A percentile compares a stretch with the other conserved stretches of the same genome.
Evolutionary conservation across 2,113 vertebrate genomes (phyloP).

Genomic region (Limanda limanda): DNA sequence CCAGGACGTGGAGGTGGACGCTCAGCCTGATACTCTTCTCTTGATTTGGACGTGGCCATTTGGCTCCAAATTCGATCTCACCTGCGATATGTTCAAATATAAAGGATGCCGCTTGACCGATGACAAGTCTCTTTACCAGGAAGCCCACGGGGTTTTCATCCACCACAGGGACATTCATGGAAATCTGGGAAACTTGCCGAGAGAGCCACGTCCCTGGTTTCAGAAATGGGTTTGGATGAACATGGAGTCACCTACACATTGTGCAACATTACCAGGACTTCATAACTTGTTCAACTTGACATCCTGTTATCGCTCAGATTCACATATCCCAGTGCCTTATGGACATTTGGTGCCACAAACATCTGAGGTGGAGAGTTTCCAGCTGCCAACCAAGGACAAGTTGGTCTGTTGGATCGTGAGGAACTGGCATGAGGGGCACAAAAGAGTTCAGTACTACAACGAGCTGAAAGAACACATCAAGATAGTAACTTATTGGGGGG

Average conservation of each 20-base stretch:
- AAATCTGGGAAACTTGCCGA: conserved; percentile 82
- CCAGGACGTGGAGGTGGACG: conserved; percentile 67
- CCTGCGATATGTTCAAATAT: conserved; percentile 82
- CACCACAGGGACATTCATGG: conserved; percentile 85
- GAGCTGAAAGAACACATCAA: conserved; percentile 86
- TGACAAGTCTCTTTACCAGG: conserved; percentile 83
- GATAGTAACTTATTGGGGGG: conserved; percentile 83
- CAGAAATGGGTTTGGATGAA: conserved; percentile 95
- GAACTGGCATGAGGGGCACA: neutral
- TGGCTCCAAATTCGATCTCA: conserved; percentile 80
- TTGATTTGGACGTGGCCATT: conserved; percentile 91
- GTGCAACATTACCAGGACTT: conserved; percentile 71
- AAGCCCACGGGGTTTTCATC: conserved; percentile 86
- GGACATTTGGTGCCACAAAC: conserved; percentile 81
- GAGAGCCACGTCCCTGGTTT: conserved; percentile 83
- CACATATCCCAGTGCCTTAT: conserved; percentile 89
- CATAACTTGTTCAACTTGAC: conserved; percentile 89
- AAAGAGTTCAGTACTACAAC: conserved; percentile 87
- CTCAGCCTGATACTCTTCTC: conserved; percentile 81
- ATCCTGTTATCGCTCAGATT: conserved; percentile 86
- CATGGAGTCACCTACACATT: conserved; percentile 88
- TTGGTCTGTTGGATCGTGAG: too few species aligned
- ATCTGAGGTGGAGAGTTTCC: conserved; percentile 49
- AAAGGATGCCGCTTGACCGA: conserved; percentile 85
- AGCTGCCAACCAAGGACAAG: too few species aligned